Base-by-base conservation (phyloP, 2,113 vertebrate genomes). In the Trogon melanurus region DNA sequence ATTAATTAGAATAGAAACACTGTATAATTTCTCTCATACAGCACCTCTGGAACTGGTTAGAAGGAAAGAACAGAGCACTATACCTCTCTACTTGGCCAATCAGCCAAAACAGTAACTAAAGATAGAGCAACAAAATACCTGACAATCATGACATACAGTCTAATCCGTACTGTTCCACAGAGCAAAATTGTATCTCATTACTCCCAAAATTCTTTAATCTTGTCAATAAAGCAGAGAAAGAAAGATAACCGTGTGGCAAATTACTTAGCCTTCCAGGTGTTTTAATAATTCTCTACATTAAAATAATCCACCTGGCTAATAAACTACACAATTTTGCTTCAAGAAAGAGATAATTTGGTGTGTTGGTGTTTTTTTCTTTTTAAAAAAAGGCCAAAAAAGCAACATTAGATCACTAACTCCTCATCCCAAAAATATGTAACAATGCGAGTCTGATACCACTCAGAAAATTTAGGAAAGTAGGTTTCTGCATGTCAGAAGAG, bases 161-260 rank as follows among this genome's bases (percentile, higher is more conserved):
- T 94, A 80, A 93, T 62, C 50, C 27, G 29, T 26, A 47, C 79
- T 70, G 67, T 14, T 86, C 64, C 72, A 85, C n/a, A 47, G 25
- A 92, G 51, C 47, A 92, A 90, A 90, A 76, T 25, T 32, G 38
- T n/a, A 34, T 56, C 69, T 91, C 83, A 91, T 81, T 92, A 92
- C 27, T 89, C 76, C 32, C 29, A 15, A 88, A 86, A 34, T 92
- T 95, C 65, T 92, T 86, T 74, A 86, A 95, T 88, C 75, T 78
- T 79, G 48, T 74, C 79, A 56, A 45, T 74, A 95, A 91, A 80
- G 76, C 56, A 89, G 13, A 81, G 34, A 76, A 87, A 92, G 90
- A 95, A 85, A 93, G 69, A 84, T 32, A 86, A 93, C 44, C 23
- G 3, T 73, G 58, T 45, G 65, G 75, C 73, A 89, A 89, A 86